These are phyloP conservation scores for Lethrus apterus DNA, from an alignment of 1,140 invertebrate species.

Conservation along the genomic window DNA sequence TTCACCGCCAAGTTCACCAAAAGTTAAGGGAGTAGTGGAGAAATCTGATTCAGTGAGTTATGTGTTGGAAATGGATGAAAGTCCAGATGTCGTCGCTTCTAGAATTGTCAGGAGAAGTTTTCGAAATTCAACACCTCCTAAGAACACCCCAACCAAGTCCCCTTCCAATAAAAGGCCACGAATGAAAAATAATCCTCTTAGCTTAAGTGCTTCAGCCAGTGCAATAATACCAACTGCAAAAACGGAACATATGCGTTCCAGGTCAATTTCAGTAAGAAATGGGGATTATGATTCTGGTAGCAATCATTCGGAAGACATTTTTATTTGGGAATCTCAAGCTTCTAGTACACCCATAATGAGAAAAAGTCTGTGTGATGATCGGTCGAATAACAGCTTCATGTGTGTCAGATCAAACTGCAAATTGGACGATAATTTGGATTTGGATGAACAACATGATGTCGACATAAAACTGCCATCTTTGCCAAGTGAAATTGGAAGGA, in stretches of 20 bases:
- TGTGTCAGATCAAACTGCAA: slow-evolving; percentile 16
- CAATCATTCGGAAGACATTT: slow-evolving; percentile 20
- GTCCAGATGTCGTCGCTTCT: slow-evolving; percentile 54
- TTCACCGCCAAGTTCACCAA: slow-evolving; percentile 52
- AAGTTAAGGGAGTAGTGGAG: slow-evolving; percentile 72
- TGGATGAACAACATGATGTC: slow-evolving; percentile 28
- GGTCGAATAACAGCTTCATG: slow-evolving; percentile 5
- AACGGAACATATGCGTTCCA: slow-evolving; percentile 23
- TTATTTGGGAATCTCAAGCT: slow-evolving; percentile 16
- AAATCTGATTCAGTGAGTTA: slow-evolving; percentile 77
- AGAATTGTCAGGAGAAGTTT: slow-evolving; percentile 49
- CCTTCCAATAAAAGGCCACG: slow-evolving; percentile 45
- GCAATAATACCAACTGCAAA: slow-evolving; percentile 24
- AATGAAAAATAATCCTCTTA: slow-evolving; percentile 42
- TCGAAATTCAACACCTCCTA: slow-evolving; percentile 36
- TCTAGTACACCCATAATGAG: slow-evolving; percentile 13
- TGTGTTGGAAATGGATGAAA: slow-evolving; percentile 71
- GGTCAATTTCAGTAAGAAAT: slow-evolving; percentile 25
- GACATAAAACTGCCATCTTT: slow-evolving; percentile 33
- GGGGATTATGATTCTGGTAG: slow-evolving; percentile 23
- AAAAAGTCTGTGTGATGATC: background rate
- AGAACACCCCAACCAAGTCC: slow-evolving; percentile 40
- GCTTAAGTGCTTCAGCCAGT: slow-evolving; percentile 49
- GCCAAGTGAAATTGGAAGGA: slow-evolving; percentile 36
- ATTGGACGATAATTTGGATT: slow-evolving; percentile 27